phyloP scores from a whole-genome alignment of 2,113 vertebrate species.

The Ceyx cyanopectus region DNA sequence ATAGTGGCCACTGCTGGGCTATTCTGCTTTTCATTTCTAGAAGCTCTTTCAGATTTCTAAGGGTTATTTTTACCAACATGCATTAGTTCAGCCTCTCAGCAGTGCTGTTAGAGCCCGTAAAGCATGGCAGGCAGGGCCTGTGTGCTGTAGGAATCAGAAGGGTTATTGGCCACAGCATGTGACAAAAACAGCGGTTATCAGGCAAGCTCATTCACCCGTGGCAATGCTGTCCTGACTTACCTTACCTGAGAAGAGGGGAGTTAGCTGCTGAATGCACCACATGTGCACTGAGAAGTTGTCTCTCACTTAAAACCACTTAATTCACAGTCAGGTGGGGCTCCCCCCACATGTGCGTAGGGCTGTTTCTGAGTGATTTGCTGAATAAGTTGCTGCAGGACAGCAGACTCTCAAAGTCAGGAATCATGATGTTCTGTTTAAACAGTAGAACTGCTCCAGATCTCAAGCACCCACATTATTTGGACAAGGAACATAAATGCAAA shows the following conservation, averaged over 20 bases:
- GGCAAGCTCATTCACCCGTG: not conserved
- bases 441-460: not conserved
- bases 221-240: not conserved
- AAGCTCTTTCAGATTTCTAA: not conserved
- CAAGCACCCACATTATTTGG: not conserved
- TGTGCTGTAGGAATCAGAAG: not conserved
- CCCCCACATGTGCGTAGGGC: rapidly evolving
- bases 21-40: not conserved
- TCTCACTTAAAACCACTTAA: not conserved
- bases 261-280: not conserved
- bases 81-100: not conserved
- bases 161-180: not conserved
- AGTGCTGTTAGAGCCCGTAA: not conserved
- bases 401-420: not conserved
- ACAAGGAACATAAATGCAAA: not conserved
- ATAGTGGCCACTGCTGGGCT: not conserved
- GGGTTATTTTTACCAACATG: not conserved
- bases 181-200: not conserved
- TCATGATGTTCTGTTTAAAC: not conserved
- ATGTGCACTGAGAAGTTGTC: not conserved
- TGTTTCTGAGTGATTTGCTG: not conserved
- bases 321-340: rapidly evolving
- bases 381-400: not conserved
- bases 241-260: not conserved
- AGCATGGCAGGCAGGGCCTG: not conserved